A percentile compares a stretch with the other conserved stretches of the same genome.
phyloP scores from a whole-genome alignment of 1,140 invertebrate species.

The Leptonema lineaticorne region DNA sequence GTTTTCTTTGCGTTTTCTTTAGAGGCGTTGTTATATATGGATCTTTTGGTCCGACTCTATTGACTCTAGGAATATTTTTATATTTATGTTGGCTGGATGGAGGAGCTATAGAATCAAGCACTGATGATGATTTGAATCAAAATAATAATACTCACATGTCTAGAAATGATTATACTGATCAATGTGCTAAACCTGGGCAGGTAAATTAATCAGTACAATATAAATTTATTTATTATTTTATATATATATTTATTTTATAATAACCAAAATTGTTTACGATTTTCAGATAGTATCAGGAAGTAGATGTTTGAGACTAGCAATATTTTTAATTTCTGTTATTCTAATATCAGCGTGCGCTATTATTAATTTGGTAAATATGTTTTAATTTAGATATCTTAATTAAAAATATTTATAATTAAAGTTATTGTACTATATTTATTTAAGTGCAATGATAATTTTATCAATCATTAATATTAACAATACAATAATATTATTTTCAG shows the following conservation, averaged over 20 bases:
- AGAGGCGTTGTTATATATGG: conserved; percentile 66
- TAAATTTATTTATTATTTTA: conserved; percentile 15
- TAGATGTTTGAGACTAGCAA: conserved; percentile 64
- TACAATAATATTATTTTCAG: conserved; percentile 35
- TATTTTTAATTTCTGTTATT: conserved; percentile 66
- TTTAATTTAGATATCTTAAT: no score
- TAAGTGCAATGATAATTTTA: not conserved
- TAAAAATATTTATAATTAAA: not conserved
- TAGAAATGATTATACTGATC: conserved; percentile 50
- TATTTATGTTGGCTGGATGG: conserved; percentile 63
- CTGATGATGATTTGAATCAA: conserved; percentile 32
- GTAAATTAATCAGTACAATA: conserved; percentile 38
- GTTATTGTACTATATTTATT: not conserved
- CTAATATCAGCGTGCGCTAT: conserved; percentile 68
- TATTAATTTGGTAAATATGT: conserved; percentile 68
- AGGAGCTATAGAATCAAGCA: conserved; percentile 44
- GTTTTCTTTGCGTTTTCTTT: conserved; percentile 42
- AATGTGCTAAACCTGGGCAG: conserved; percentile 56
- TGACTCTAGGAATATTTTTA: conserved; percentile 64
- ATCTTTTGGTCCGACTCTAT: conserved; percentile 63
- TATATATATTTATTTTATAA: not conserved
- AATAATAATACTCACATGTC: conserved; percentile 47
- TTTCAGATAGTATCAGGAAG: conserved; percentile 63
- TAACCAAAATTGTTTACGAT: not conserved
- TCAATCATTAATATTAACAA: conserved; percentile 13